Conservation (phyloP, 2,113 vertebrate genomes). For the Aldabrachelys gigantea region DNA sequence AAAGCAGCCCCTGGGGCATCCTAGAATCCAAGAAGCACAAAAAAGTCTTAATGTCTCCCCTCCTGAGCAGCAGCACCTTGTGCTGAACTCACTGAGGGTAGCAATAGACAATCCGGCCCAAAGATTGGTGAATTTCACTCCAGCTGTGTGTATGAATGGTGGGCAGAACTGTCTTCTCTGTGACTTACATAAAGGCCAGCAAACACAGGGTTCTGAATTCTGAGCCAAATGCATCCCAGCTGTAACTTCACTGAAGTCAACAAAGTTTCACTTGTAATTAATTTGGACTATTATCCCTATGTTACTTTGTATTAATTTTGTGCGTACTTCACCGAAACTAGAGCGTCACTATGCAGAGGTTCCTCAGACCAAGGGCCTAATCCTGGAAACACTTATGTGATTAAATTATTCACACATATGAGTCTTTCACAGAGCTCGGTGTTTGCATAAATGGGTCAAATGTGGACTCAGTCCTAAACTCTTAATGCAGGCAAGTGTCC, state of each 20-base stretch:
- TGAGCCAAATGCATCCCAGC: neutral
- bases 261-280: neutral
- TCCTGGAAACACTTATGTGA: neutral
- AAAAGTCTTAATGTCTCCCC: neutral
- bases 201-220: neutral
- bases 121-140: neutral
- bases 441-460: neutral
- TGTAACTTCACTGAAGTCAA: neutral
- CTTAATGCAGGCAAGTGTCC: neutral
- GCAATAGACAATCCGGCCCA: neutral
- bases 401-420: neutral
- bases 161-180: neutral
- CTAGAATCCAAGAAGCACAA: neutral
- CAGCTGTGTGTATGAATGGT: neutral
- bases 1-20: neutral
- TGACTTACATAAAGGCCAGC: neutral
- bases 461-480: neutral
- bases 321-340: neutral
- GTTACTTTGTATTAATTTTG: no score
- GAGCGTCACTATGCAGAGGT: neutral
- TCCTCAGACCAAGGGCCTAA: neutral
- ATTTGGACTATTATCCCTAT: neutral
- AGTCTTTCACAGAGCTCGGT: fast-evolving
- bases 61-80: neutral
- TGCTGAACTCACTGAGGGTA: neutral